Evolutionary conservation across 2,113 vertebrate species (phyloP), one percentile per base, ranked within the genome.

Genomic region (Procavia capensis): DNA sequence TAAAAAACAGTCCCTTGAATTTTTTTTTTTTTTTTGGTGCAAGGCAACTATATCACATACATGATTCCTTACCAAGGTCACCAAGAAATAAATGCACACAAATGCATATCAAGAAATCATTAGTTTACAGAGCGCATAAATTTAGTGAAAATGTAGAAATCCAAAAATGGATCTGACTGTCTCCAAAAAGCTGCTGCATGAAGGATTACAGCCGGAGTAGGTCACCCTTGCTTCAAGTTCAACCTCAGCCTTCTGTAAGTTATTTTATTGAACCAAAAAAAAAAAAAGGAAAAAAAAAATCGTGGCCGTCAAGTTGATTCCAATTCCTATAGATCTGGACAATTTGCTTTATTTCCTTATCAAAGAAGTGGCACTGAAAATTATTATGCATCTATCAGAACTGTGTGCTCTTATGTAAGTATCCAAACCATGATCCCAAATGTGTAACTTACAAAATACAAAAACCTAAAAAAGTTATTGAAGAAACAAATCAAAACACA

Each of bases 1-100:
- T 66, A 95, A 74, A 97, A 98, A 98, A 95, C 93, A 98, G 90
- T 96, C 91, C 85, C 66, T 96, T 93, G 75, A 94, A 93, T 92
- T 90, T 79, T 72, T 25, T 85, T 70, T 70, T 29, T 64, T 64
- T 61, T 22, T 64, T 54, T 82, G n/a, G n/a, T 76, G 54, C 86
- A 93, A 95, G 64, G 86, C 29, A 93, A 64, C 64, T 45, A 59
- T 91, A 80, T 80, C 70, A 54, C 17, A 96, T 68, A 47, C 59
- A n/a, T 45, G 70, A 96, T 81, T 84, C 29, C 59, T 84, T 89
- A 66, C 34, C 47, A 22, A 43, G 80, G 22, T 93, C 90, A 66
- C 63, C 78, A 94, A 97, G 91, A 96, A 94, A 10, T 85, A 57
- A 86, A 70, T 74, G n/a, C 59, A 78, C 9, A 96, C 24, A 88